Conservation (phyloP, 2,113 vertebrate species). For the Macaca mulatta region DNA sequence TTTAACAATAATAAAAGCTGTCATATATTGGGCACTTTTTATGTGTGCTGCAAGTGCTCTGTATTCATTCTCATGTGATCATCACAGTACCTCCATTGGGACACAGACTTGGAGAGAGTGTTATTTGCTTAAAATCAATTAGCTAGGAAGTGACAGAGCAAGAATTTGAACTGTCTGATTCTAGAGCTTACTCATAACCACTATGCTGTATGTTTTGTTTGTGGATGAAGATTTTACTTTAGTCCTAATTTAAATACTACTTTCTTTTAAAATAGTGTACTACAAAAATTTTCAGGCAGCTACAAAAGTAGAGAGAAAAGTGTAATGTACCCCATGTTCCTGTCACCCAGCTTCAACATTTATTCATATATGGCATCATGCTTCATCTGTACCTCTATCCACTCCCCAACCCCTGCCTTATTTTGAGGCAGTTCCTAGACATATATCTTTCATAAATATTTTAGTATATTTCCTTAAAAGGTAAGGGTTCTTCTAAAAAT, state of each 20-base stretch:
- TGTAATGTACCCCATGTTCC: not conserved
- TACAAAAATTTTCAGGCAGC: not conserved
- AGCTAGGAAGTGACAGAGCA: not conserved
- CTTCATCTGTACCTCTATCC: constrained; percentile 1
- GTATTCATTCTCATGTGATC: not conserved
- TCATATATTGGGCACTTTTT: constrained; percentile 1
- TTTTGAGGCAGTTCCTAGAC: not conserved
- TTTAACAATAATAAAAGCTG: constrained; percentile 46
- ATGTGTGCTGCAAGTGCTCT: not conserved
- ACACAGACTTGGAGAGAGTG: not conserved
- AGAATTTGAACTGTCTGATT: constrained; percentile 41
- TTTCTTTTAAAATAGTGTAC: constrained; percentile 48
- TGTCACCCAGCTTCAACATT: not conserved
- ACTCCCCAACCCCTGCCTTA: not conserved
- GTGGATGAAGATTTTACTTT: not conserved
- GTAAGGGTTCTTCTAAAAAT: constrained; percentile 19
- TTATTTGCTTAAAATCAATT: constrained; percentile 46
- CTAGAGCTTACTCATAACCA: constrained; percentile 8
- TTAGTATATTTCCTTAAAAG: constrained; percentile 21
- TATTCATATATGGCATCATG: not conserved
- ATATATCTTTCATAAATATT: constrained; percentile 48
- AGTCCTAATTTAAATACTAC: not conserved
- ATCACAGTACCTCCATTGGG: not conserved
- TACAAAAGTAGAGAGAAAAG: not conserved
- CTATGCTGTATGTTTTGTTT: not conserved